Base-by-base conservation (phyloP, 1,140 invertebrate species). In the Atta texana region DNA sequence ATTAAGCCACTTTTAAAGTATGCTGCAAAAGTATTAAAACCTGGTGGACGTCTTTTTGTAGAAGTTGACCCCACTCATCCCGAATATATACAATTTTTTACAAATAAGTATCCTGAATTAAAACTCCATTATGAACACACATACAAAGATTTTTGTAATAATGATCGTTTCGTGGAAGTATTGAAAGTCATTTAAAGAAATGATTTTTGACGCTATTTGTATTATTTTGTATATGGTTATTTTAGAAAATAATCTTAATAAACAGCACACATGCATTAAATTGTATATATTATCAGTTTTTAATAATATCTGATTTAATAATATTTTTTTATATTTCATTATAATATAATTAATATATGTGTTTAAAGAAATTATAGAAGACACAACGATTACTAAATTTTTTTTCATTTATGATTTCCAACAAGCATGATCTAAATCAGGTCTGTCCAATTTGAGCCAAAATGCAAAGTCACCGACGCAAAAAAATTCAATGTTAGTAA, bases 21-120 rank as follows among this genome's bases (percentile, higher is more conserved):
- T 80, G 95, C 96, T 12, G 94, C 96, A 21, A 88, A 90, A 18
- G 91, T 94, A 61, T 91, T 97, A 53, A 95, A 95, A 77, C 86
- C 94, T 1, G 92, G 92, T 2, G 96, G 96, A 28, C 92, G 92
- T 89, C 91, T 97, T 24, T 96, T 96, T 90, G 87, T 97, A 28
- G 97, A 97, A 93, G 94, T 96, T 18, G 96, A 97, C 91, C 94
- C 95, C 10, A 92, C 92, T 3, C 96, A 97, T 93, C 96, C 96
- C 3, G 94, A 95, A 18, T 88, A 96, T 76, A 94, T 97, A 12
- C 86, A 95, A 86, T 96, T 95, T 87, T 95, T 96, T 74, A 92
- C 92, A 7, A 89, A 94, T 78, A 93, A 96, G 21, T 93, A 95
- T 90, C 90, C 93, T 18, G 75, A 94, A 28, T 91, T 95, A 0